A percentile compares a stretch with the other conserved stretches of the same genome.
Conservation (phyloP, 2,888 invertebrate species). For the Thera britannica region DNA sequence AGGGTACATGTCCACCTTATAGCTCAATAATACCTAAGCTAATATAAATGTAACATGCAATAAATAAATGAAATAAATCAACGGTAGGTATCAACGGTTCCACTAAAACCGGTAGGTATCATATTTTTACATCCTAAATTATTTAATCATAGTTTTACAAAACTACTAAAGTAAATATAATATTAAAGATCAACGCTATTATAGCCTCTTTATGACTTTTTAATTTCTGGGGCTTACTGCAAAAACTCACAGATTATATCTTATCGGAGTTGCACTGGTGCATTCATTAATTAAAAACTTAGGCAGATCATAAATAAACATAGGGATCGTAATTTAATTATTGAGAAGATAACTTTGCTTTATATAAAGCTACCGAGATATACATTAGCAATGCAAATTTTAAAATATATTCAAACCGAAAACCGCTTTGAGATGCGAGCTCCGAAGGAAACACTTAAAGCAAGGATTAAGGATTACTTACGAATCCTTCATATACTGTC, state of each 20-base stretch:
- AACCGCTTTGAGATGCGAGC: constrained; percentile 30
- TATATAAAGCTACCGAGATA: constrained; percentile 18
- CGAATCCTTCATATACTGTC: constrained; percentile 61
- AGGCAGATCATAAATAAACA: constrained; percentile 14
- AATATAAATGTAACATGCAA: too few species aligned
- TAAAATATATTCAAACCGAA: constrained; percentile 32
- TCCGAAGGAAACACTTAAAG: constrained; percentile 54
- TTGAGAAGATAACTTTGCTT: constrained; percentile 29
- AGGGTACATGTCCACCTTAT: too few species aligned
- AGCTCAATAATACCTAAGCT: too few species aligned
- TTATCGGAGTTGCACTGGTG: constrained; percentile 18
- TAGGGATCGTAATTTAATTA: constrained; percentile 34
- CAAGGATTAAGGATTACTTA: constrained; percentile 50
- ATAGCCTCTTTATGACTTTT: neutral
- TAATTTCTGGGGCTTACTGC: neutral
- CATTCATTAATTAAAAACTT: constrained; percentile 15
- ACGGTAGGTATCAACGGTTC: too few species aligned
- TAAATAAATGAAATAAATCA: too few species aligned
- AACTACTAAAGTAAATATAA: too few species aligned
- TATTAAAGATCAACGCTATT: too few species aligned
- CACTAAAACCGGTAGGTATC: too few species aligned
- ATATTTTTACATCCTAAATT: too few species aligned
- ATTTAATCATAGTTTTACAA: too few species aligned
- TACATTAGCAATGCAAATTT: constrained; percentile 37
- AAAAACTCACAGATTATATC: neutral